Evolutionary conservation across 2,797 vertebrate species (phyloP), one percentile per base, ranked within the genome.

Genomic region (Sebastes taczanowskii): DNA sequence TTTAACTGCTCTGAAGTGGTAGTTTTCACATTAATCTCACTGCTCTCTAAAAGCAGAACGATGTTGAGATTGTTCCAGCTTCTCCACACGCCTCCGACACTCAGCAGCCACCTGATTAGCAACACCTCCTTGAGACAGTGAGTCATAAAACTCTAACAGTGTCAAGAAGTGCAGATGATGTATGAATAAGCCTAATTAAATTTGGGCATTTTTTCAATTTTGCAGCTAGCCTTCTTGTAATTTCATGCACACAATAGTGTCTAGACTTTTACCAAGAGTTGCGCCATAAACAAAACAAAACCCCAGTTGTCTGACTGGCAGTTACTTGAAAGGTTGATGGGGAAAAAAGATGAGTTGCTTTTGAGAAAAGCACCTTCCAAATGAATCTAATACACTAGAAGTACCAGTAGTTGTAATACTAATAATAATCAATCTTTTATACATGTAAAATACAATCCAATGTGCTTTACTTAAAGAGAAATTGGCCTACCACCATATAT

Each of bases 271-370:
- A 79, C 18, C 1, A 27, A 60, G 11, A 46, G 20, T 29, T 65
- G 46, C 27, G 63, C 18, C 69, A 64, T 13, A 46, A 64, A 65
- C 55, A 64, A 66, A 71, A 68, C 55, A 81, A 55, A 55, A 55
- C 27, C 4, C 4, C 2, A 1, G 14, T 5, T 7, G n/a, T 23
- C 25, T 30, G 38, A 7, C 29, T 25, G 60, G 11, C 27, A 53
- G 9, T 25, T n/a, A 10, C 6, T 27, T 18, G 14, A 3, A n/a
- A 11, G 14, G n/a, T 23, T n/a, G 8, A n/a, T 16, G 20, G 20
- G 14, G 2, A 56, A 29, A 74, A 11, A 38, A n/a, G 7, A 49
- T 13, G 2, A 25, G 9, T 11, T 25, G 14, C 10, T 29, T 71
- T 16, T 29, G 4, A n/a, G 32, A 27, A 38, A n/a, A 58, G 69